These are phyloP conservation scores for Morone chrysops DNA, from an alignment of 2,113 vertebrate species.

Conservation along the genomic window DNA sequence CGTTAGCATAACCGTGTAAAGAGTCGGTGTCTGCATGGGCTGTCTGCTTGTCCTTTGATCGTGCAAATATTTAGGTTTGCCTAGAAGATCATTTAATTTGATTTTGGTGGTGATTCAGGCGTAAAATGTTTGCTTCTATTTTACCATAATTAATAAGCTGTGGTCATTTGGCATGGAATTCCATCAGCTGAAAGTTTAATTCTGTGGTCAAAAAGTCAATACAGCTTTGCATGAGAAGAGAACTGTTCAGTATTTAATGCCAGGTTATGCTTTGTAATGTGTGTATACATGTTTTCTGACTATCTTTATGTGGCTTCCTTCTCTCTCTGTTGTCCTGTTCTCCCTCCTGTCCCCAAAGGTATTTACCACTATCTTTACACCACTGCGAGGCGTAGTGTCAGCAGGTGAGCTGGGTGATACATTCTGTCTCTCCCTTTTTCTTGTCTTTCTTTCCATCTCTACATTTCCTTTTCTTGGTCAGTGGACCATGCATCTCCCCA, in stretches of 20 bases:
- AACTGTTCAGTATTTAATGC: too few species aligned
- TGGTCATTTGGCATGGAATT: too few species aligned
- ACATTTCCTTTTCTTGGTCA: slow-evolving; percentile 15
- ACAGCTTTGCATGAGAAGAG: background rate
- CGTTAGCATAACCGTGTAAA: too few species aligned
- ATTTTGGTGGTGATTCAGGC: background rate
- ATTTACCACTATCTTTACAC: slow-evolving; percentile 1
- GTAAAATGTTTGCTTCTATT: background rate
- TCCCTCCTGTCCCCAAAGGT: background rate
- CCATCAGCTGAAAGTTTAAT: too few species aligned
- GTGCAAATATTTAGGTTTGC: background rate
- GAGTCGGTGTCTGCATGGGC: too few species aligned
- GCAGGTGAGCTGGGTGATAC: background rate
- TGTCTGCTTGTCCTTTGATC: too few species aligned
- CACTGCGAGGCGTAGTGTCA: background rate
- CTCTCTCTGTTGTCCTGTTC: background rate
- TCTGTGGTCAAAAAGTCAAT: too few species aligned
- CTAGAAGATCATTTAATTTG: background rate
- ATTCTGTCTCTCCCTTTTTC: background rate
- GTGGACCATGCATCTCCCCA: slow-evolving; percentile 5
- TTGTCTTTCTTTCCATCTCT: background rate
- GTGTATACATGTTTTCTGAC: too few species aligned
- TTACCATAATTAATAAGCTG: background rate
- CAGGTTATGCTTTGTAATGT: too few species aligned
- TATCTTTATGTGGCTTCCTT: too few species aligned